Conservation (phyloP, 2,797 vertebrate species). For the Microtus obscurus region DNA sequence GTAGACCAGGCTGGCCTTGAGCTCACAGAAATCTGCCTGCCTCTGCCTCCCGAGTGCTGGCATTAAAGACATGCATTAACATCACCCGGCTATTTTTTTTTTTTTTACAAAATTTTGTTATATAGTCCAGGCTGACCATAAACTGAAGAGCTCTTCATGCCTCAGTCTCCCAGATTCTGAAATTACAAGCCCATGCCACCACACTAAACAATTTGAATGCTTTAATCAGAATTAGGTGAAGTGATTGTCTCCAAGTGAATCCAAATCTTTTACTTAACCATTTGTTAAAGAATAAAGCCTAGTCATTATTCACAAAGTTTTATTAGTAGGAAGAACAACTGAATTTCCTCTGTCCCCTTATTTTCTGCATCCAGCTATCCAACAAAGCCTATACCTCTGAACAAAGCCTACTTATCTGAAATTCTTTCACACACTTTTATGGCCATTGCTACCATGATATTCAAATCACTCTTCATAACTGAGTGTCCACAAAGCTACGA, state of each 20-base stretch:
- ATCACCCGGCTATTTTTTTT: no score
- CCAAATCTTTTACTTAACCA: conserved; percentile 24
- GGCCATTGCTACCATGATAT: neutral
- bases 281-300: conserved; percentile 24
- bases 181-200: neutral
- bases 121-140: neutral
- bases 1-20: neutral
- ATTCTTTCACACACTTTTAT: neutral
- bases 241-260: neutral
- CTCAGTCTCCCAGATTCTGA: neutral
- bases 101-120: neutral
- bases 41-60: no score
- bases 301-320: neutral
- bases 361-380: neutral
- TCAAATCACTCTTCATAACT: neutral
- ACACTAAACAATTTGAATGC: neutral
- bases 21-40: neutral
- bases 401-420: neutral
- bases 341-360: neutral
- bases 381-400: neutral
- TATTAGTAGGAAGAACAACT: neutral
- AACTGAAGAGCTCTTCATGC: neutral
- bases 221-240: neutral
- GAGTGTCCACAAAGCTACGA: neutral
- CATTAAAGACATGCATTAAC: no score